Evolutionary conservation across 2,797 vertebrate species (phyloP), one percentile per base, ranked within the genome.

Genomic region (Acanthornis magna): DNA sequence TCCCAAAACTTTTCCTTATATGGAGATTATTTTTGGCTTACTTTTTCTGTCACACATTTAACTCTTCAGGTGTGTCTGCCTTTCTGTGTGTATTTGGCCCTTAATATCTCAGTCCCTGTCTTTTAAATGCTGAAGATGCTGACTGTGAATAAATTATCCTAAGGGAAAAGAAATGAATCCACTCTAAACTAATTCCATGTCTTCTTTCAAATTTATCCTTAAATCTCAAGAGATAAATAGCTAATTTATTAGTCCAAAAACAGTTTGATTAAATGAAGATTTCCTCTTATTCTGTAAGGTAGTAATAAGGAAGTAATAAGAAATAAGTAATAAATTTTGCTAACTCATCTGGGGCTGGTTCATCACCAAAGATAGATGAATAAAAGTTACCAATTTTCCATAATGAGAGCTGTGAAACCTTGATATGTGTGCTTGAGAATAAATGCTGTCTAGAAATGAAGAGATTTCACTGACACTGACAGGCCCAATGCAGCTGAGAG

Each of bases 271-370:
- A 90, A 94, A 86, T 63, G 29, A 45, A 93, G 23, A 11, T 60
- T 94, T 95, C n/a, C 20, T 84, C 47, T 54, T 88, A 27, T 70
- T 80, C 47, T 72, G 38, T 43, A 30, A 86, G 66, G 71, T 23
- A 88, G 30, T 66, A 91, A 70, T 91, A 92, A 91, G 32, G 51
- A 92, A 89, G n/a, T 67, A 80, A 80, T 53, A 89, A 89, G 54
- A 85, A 91, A 68, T 68, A 76, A 85, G 43, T 38, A 70, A 88
- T 80, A 86, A 60, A 91, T 90, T 93, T 75, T 93, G 43, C 25
- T 86, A 68, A 75, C 21, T 26, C 61, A 57, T 42, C 23, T 88
- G 22, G 8, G 34, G 7, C 30, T 91, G 77, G 57, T 43, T 81
- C 14, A 1, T 80, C 76, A 84, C 36, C 38, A 61, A 88, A 74